Evolutionary conservation across 2,888 invertebrate genomes (phyloP), one percentile per base, ranked within the genome.

Genomic region (Leucania comma): DNA sequence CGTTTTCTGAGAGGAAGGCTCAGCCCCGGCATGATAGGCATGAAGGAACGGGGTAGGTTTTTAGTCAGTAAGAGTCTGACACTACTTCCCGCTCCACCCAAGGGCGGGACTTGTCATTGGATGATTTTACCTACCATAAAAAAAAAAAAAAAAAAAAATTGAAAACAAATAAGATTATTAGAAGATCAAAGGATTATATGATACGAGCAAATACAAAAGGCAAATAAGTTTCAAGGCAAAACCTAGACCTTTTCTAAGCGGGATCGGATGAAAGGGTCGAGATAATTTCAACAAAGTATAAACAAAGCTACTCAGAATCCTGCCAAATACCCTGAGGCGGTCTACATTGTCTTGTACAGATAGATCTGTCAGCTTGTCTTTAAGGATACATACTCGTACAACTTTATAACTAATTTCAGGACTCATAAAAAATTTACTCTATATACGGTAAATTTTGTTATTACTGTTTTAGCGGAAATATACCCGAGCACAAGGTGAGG

Each of bases 281-380:
- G 26, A 79, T 72, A 64, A 73, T 57, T 53, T 48, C 29, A 61
- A 61, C 59, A 80, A 80, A 77, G 56, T 64, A 57, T 35, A 61
- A 60, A 79, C 60, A 61, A 79, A 48, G 51, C 51, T 51, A 50
- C 51, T 50, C 35, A 50, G 38, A 68, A 64, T 51, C 60, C 60
- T 22, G 32, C 1, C 53, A 56, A 46, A 68, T 50, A 57, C 38
- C 81, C 42, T 48, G 4, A 61, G 53, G 81, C 57, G 22, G 48
- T 50, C 51, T 57, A 59, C 80, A 80, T 66, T 76, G 26, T 68
- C 26, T 68, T 68, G 14, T 26, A 57, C 68, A 50, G 67, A 26
- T 8, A 29, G 3, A 66, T 17, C 17, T 32, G 20, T 57, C 68
- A 50, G 57, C 32, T 20, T 67, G n/a, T 71, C 12, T 29, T 32